These are phyloP conservation scores for Erpetoichthys calabaricus DNA, from an alignment of 2,797 vertebrate genomes.

Conservation along the genomic window DNA sequence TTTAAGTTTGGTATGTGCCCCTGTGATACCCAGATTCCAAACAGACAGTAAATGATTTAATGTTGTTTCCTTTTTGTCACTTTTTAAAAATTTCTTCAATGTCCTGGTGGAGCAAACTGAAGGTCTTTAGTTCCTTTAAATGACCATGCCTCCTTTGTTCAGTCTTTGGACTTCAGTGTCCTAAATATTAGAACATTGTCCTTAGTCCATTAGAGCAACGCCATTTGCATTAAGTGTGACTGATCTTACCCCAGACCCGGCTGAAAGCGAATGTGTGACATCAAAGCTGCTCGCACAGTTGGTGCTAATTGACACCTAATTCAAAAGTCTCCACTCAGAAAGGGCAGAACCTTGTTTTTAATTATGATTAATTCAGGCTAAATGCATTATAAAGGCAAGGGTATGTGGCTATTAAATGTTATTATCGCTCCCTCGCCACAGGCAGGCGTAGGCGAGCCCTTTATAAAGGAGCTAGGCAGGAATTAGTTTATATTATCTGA, in stretches of 20 bases:
- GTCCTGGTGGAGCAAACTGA: no score
- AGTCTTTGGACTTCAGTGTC: no score
- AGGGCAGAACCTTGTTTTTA: background rate
- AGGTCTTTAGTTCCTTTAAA: no score
- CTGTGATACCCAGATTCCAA: no score
- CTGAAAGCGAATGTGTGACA: background rate
- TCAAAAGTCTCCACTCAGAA: background rate
- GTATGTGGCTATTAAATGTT: background rate
- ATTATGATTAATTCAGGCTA: conserved; percentile 2
- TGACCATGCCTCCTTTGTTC: no score
- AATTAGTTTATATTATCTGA: background rate
- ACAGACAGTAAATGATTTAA: no score
- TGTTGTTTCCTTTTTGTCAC: no score
- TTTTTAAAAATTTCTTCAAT: no score
- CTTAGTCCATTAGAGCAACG: no score
- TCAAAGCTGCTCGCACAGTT: background rate
- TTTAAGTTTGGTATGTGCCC: no score
- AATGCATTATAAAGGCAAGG: background rate
- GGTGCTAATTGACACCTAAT: background rate
- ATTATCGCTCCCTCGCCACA: background rate
- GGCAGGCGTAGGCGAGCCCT: background rate
- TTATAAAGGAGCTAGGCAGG: background rate
- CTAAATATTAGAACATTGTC: no score
- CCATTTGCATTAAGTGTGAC: background rate
- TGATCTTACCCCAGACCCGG: background rate